Evolutionary conservation across 2,888 invertebrate genomes (phyloP).

Genomic region (Drosophila aldrichi): DNA sequence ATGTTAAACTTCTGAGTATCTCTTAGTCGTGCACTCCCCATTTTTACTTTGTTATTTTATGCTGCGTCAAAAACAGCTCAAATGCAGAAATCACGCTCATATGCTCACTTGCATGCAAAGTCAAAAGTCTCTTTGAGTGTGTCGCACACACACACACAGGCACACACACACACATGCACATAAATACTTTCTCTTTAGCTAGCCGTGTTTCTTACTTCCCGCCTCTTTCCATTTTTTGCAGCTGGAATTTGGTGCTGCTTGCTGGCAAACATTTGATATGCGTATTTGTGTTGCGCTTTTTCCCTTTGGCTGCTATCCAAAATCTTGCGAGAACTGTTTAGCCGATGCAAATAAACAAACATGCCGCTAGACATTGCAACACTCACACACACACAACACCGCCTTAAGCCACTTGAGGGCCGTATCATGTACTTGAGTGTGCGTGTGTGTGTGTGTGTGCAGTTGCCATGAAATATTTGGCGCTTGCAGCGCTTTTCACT

Average conservation of each 20-base stretch:
- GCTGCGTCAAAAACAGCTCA: conserved; percentile 3
- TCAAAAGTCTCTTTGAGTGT: conserved; percentile 77
- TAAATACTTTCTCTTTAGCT: conserved; percentile 19
- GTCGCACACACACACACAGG: conserved; percentile 23
- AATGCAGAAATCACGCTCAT: conserved; percentile 81
- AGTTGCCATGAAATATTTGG: conserved; percentile 72
- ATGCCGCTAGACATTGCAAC: conserved; percentile 35
- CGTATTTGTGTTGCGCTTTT: conserved; percentile 79
- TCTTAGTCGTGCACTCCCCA: not conserved
- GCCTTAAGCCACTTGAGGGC: not conserved
- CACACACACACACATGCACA: not conserved
- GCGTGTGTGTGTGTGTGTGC: conserved; percentile 44
- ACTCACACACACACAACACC: not conserved
- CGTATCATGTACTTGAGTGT: not conserved
- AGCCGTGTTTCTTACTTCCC: conserved; percentile 26
- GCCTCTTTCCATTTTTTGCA: too few species aligned
- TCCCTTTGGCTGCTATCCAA: conserved; percentile 66
- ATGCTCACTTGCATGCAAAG: conserved; percentile 81
- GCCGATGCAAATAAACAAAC: conserved; percentile 73
- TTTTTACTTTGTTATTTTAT: not conserved
- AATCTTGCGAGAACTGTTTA: conserved; percentile 61
- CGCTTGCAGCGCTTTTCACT: conserved; percentile 74
- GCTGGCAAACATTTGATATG: conserved; percentile 74
- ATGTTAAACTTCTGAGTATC: not conserved
- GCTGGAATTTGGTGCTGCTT: conserved; percentile 17